Evolutionary conservation across 2,797 vertebrate species (phyloP), one percentile per base, ranked within the genome.

Genomic region (Eulemur coronatus): DNA sequence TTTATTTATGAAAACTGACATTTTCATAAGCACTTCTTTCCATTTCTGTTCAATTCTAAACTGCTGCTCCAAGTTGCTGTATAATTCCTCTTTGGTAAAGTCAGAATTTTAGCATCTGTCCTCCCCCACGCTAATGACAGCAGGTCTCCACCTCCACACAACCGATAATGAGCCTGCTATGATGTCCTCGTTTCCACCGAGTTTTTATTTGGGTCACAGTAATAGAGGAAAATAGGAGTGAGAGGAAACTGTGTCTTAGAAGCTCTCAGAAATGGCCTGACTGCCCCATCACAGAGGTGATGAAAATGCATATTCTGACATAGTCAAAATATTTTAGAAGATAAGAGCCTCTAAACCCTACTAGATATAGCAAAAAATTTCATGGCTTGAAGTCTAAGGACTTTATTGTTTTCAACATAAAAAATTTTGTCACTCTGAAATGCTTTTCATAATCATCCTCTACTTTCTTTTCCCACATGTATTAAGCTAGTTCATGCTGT

Each of bases 131-230:
- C 28, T 75, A 94, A 89, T 78, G 90, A 85, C 48, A 85, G 52
- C 22, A 90, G 22, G 75, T 70, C 2, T 79, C 63, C 55, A 84
- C 63, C 78, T 57, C 84, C 84, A 89, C 41, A 63, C 12, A 82
- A 55, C 50, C 70, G 75, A 61, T 79, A 59, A 97, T 93, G 52
- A 97, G 59, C 30, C 89, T 67, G 38, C 41, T 38, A 48, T 41
- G n/a, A 82, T 65, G 38, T 55, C 63, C 61, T 73, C 26, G 57
- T 82, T 96, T 92, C 67, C n/a, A 67, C 48, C 41, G 38, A 76
- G 38, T 67, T 94, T 96, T 91, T 92, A 89, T 93, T 80, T 96
- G 72, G 72, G 87, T 69, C 80, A 94, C 18, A 84, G 38, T 57
- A 65, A 75, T 33, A 86, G 48, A 94, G 67, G 43, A 86, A 91